Evolutionary conservation across 2,797 vertebrate species (phyloP), one percentile per base, ranked within the genome.

Genomic region (Spheniscus humboldti): DNA sequence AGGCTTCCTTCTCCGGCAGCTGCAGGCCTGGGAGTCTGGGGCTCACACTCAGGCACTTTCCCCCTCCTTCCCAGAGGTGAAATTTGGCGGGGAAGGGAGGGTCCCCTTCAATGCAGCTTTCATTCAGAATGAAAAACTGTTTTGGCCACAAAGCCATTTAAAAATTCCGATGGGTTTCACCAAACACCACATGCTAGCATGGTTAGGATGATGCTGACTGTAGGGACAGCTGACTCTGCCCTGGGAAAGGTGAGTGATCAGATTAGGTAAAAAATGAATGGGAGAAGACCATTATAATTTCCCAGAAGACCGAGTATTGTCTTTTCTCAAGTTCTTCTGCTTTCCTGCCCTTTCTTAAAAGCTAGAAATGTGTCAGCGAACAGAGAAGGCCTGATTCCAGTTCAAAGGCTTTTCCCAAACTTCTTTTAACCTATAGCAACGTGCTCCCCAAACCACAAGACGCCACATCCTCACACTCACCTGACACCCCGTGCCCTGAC

Each of bases 151-250:
- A 72, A 93, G 23, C 2, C 4, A 8, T 72, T 23, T 52, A 12
- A 82, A 90, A 82, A 73, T 39, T 48, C 31, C 27, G 11, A 5
- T 47, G 30, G 2, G 17, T 81, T 91, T 84, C 47, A 85, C 11
- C n/a, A 43, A 75, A 50, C 4, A 28, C 2, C 5, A 23, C 0
- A 0, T 56, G 33, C 23, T 25, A 31, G 17, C 9, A 28, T 4
- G 23, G 30, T 23, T 39, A 52, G 43, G 52, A 18, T 43, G 20
- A 10, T 39, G 11, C 12, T 78, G 48, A 39, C 74, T 75, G 28
- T 43, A 71, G 18, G 5, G 17, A n/a, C 19, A 60, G 37, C 31
- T 60, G 57, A 31, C 7, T 77, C 52, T 73, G 28, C 31, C 35
- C 37, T 76, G 55, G 25, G 45, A 68, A 69, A 62, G 18, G 27